These are phyloP conservation scores for Vulpes lagopus DNA, from an alignment of 2,113 vertebrate genomes.

Conservation along the genomic window DNA sequence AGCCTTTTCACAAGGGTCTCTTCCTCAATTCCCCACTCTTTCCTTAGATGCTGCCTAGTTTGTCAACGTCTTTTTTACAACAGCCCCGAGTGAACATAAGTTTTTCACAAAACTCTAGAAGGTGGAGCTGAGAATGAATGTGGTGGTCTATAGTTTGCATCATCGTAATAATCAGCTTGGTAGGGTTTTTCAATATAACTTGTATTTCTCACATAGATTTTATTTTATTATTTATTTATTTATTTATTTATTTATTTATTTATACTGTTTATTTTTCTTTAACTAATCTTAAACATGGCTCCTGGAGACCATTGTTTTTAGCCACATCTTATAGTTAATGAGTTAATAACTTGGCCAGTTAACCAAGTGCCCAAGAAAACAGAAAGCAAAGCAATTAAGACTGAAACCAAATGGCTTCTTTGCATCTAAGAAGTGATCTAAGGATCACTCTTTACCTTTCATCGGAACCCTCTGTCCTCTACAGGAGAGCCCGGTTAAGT, in stretches of 20 bases:
- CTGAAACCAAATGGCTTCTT: background rate
- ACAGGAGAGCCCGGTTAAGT: too few species aligned
- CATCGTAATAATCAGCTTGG: background rate
- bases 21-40: slow-evolving; percentile 7
- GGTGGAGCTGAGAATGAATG: background rate
- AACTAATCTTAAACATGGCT: background rate
- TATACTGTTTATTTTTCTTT: slow-evolving; percentile 16
- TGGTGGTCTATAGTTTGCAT: background rate
- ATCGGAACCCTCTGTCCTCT: background rate
- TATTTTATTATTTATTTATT: background rate
- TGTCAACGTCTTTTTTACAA: slow-evolving; percentile 26
- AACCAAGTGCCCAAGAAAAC: slow-evolving; percentile 42
- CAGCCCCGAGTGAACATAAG: background rate
- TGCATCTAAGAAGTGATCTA: background rate
- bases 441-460: background rate
- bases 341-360: background rate
- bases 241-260: background rate
- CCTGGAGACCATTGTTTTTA: background rate
- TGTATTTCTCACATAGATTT: background rate
- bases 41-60: background rate
- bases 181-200: background rate
- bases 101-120: background rate
- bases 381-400: background rate
- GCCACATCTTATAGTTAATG: background rate
- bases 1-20: background rate